These are phyloP conservation scores for Sternotherus odoratus DNA, from an alignment of 2,797 vertebrate species.

Conservation along the genomic window DNA sequence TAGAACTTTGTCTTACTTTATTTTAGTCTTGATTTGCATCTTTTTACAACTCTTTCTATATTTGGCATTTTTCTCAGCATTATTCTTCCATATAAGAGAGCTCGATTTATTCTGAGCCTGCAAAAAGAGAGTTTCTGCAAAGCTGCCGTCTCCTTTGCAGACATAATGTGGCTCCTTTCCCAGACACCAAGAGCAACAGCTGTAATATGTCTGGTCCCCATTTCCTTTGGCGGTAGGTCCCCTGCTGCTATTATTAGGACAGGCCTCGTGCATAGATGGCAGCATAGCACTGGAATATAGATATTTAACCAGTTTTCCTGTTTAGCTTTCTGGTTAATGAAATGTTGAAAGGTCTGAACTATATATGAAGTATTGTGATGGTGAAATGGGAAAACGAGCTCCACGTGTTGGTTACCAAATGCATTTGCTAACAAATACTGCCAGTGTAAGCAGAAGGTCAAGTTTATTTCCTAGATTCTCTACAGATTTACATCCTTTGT, in stretches of 20 bases:
- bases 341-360: neutral
- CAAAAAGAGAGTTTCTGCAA: neutral
- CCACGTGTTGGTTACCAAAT: neutral
- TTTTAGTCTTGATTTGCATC: neutral
- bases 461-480: neutral
- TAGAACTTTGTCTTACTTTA: neutral
- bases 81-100: neutral
- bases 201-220: fast-evolving
- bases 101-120: neutral
- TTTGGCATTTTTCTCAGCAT: neutral
- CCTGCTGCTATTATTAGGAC: neutral
- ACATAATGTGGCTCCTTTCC: neutral
- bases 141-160: neutral
- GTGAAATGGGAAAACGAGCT: neutral
- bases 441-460: neutral
- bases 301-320: neutral
- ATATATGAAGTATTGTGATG: neutral
- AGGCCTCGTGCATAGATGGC: neutral
- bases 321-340: neutral
- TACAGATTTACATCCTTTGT: neutral
- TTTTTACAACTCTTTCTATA: neutral
- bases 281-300: neutral
- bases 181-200: neutral
- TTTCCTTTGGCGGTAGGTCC: neutral
- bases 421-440: neutral